Evolutionary conservation across 2,113 vertebrate species (phyloP), one percentile per base, ranked within the genome.

Genomic region (Orthonyx spaldingii): DNA sequence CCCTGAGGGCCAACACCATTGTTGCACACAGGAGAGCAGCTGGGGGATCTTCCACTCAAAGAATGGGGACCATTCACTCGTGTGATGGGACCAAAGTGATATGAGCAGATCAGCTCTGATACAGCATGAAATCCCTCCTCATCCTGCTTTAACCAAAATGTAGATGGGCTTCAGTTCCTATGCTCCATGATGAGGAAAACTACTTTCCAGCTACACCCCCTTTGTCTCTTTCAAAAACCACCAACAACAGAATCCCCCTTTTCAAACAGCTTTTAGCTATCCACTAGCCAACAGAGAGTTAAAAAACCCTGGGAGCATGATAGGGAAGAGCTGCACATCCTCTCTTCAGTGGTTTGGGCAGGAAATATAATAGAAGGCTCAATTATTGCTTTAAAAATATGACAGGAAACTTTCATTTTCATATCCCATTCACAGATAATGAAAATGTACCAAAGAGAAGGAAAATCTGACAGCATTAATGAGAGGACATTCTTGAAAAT

Each of bases 401-500:
- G 92, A 89, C 91, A 88, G 44, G 74, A 93, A 90, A 95, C 79
- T 84, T 88, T 81, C 68, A 46, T 87, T 94, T 97, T 96, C 74
- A 69, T 70, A 78, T 89, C 90, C 74, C 60, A 75, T 90, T 88
- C 87, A 83, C 33, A 30, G 79, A 80, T 88, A 95, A 97, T 90
- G 84, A 95, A 96, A 96, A 92, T 35, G 84, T 77, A 95, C 77
- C 0, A 0, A 82, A 80, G 63, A 87, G 79, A 90, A 92, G 86
- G 70, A 80, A 93, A 82, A 93, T 80, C 42, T 95, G 91, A 80
- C 91, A 90, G 89, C 66, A 71, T 71, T 94, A 96, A 95, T 88
- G 90, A 94, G 84, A 88, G 91, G 91, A 93, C 94, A 96, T 88
- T 80, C 84, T 90, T 83, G 91, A 95, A 96, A 93, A 74, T 90